Evolutionary conservation across 1,140 invertebrate genomes (phyloP), one percentile per base, ranked within the genome.

Genomic region (Drosophila ananassae): DNA sequence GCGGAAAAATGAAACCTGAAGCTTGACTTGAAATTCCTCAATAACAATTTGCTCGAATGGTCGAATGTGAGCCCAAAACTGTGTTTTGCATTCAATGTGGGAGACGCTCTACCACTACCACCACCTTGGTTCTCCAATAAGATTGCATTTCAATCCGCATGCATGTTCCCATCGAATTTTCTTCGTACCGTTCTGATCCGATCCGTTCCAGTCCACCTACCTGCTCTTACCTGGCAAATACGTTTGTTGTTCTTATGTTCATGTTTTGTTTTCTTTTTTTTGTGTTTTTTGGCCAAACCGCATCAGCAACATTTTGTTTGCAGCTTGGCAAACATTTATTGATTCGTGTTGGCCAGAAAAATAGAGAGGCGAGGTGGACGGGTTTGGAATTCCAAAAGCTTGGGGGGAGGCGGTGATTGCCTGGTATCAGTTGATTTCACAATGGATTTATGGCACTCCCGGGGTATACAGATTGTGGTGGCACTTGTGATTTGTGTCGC

Each of bases 391-490:
- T 13, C 17, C 41, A 2, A 21, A 21, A n/a, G 41, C n/a, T 8
- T 6, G 41, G 5, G 37, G 13, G 54, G 37, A 12, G 54, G 54
- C 5, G 12, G 28, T 17, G 54, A 48, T 50, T 55, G 32, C 47
- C 28, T 55, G 73, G 73, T 63, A 77, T 72, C 75, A 82, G 52
- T 79, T 79, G 82, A 82, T 79, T 79, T 79, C 79, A 79, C 79
- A 76, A 73, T 73, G 83, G 76, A 79, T 89, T 89, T 83, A 89
- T 89, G 80, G 68, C 84, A 89, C 76, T 83, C 79, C 51, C 61
- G 84, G 84, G 79, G 78, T 68, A 66, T 60, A 64, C 76, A 77
- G 79, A 76, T 81, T 87, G 82, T 67, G 75, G 82, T 72, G 75
- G 77, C 78, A 82, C 62, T 82, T 89, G 41, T 82, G 83, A 87